A percentile compares a stretch with the other conserved stretches of the same genome.
Evolutionary conservation across 2,888 invertebrate species (phyloP).

Genomic region (Rhodophaea formosa): DNA sequence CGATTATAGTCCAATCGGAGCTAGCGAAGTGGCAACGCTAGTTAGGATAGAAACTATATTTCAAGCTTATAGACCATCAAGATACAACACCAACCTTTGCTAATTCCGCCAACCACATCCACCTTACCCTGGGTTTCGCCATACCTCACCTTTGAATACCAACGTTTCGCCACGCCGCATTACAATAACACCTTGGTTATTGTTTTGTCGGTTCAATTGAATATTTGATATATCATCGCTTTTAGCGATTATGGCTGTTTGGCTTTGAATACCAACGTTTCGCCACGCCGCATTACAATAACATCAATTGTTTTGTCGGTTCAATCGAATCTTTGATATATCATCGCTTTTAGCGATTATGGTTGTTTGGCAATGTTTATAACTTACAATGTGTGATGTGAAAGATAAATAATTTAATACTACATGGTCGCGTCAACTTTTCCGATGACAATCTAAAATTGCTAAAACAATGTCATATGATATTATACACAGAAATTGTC

Average conservation of each 20-base stretch:
- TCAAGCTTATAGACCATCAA: background rate
- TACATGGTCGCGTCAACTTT: no score
- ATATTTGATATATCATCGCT: constrained; percentile 20
- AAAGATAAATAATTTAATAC: no score
- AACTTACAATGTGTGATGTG: background rate
- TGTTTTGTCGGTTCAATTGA: constrained; percentile 33
- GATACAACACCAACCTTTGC: background rate
- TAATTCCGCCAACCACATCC: background rate
- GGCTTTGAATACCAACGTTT: constrained; percentile 51
- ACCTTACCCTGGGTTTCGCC: constrained; percentile 41
- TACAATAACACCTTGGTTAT: constrained; percentile 42
- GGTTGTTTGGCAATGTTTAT: constrained; percentile 7
- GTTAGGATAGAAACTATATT: no score
- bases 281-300: constrained; percentile 53
- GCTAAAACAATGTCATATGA: no score
- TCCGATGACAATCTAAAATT: no score
- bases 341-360: constrained; percentile 9
- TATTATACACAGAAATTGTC: no score
- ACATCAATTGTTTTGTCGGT: constrained; percentile 31
- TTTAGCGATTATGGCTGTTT: no score
- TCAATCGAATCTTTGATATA: constrained; percentile 32
- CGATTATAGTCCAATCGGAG: no score
- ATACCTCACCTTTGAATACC: constrained; percentile 56
- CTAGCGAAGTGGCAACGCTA: no score
- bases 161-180: constrained; percentile 55